Evolutionary conservation across 92 coral and sea anemone species (phyloP).

Genomic region (Porites evermanni): DNA sequence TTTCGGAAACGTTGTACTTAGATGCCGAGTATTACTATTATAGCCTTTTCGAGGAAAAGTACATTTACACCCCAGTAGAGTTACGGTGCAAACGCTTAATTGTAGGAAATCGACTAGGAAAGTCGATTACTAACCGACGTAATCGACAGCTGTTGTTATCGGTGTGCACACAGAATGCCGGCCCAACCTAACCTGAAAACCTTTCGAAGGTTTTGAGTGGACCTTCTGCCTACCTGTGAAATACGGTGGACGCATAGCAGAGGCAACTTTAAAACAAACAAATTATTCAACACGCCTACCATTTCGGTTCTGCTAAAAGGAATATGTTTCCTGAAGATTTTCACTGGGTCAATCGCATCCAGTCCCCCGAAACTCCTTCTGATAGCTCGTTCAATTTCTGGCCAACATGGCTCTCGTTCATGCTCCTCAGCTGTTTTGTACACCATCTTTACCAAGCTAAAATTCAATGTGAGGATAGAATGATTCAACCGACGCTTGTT

Average conservation of each 20-base stretch:
- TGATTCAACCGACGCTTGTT: too few relatives aligned
- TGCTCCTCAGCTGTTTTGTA: constrained; percentile 65
- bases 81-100: too few relatives aligned
- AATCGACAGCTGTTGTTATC: too few relatives aligned
- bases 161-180: too few relatives aligned
- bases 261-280: neutral
- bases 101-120: too few relatives aligned
- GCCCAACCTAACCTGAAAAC: too few relatives aligned
- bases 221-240: too few relatives aligned
- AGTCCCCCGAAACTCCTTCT: constrained; percentile 90
- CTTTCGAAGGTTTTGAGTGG: too few relatives aligned
- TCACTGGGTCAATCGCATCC: constrained; percentile 80
- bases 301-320: neutral
- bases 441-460: constrained; percentile 88
- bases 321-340: constrained; percentile 59
- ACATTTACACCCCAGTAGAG: too few relatives aligned
- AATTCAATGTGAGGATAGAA: neutral
- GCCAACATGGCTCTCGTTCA: constrained; percentile 63
- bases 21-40: neutral
- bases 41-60: too few relatives aligned
- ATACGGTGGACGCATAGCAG: neutral
- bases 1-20: neutral
- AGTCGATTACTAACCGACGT: too few relatives aligned
- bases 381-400: constrained; percentile 82
- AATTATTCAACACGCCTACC: neutral